These are phyloP conservation scores for Marasmarcha lunaedactyla DNA, from an alignment of 2,888 invertebrate species.

Conservation along the genomic window DNA sequence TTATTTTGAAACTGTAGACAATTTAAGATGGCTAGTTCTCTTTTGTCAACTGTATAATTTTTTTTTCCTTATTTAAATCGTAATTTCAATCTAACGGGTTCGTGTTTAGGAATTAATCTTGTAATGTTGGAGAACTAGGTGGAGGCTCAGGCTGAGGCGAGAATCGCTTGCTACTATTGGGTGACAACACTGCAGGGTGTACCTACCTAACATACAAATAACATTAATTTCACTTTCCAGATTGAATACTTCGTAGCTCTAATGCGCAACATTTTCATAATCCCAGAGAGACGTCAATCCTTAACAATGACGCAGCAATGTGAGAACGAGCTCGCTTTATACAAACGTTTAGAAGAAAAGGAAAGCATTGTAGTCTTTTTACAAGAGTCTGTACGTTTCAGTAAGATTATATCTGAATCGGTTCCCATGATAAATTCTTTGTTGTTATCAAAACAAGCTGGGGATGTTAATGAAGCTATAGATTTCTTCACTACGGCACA, in stretches of 20 bases:
- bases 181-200: too few relatives aligned
- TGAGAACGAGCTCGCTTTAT: constrained; percentile 50
- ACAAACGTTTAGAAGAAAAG: constrained; percentile 69
- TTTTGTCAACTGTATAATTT: too few relatives aligned
- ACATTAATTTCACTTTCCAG: constrained; percentile 25
- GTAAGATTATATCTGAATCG: constrained; percentile 49
- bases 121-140: too few relatives aligned
- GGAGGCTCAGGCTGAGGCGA: too few relatives aligned
- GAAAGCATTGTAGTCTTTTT: constrained; percentile 78
- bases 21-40: too few relatives aligned
- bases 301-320: constrained; percentile 42
- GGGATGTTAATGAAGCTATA: constrained; percentile 90
- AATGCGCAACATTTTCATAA: constrained; percentile 49
- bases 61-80: too few relatives aligned
- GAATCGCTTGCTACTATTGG: too few relatives aligned
- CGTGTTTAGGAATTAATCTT: too few relatives aligned
- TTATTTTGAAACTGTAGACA: too few relatives aligned
- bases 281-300: constrained; percentile 40
- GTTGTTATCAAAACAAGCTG: constrained; percentile 77
- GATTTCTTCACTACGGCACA: constrained; percentile 87
- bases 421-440: constrained; percentile 76
- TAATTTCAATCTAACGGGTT: too few relatives aligned
- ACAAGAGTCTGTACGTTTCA: constrained; percentile 72
- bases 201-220: too few relatives aligned
- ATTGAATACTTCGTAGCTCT: constrained; percentile 55